A percentile compares a stretch with the other conserved stretches of the same genome.
phyloP scores from a whole-genome alignment of 1,140 invertebrate genomes.

The Nymphalis io region DNA sequence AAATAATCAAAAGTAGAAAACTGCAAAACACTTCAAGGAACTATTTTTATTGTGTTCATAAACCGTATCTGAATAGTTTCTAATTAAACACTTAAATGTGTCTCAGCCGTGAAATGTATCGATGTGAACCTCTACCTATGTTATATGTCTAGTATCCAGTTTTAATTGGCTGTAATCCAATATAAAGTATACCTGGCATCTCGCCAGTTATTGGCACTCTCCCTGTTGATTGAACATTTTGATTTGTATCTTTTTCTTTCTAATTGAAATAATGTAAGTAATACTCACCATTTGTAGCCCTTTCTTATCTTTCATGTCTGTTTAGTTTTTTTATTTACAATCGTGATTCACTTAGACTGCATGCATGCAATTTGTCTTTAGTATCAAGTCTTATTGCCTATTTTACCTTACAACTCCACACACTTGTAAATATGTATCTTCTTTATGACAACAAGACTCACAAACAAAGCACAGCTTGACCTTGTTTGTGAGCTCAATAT shows the following conservation, averaged over 20 bases:
- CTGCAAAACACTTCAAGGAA: conserved; percentile 2
- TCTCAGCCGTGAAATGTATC: conserved; percentile 61
- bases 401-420: neutral
- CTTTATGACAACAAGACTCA: neutral
- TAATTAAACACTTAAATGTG: conserved; percentile 63
- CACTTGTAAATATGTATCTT: conserved; percentile 6
- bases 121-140: conserved; percentile 52
- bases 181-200: conserved; percentile 74
- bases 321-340: conserved; percentile 10
- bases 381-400: neutral
- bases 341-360: conserved; percentile 5
- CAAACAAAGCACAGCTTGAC: conserved; percentile 3
- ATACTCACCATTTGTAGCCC: conserved; percentile 32
- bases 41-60: conserved; percentile 12
- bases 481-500: conserved; percentile 20
- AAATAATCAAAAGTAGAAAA: neutral
- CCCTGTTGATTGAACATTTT: conserved; percentile 73
- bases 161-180: conserved; percentile 80
- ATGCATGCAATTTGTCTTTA: neutral
- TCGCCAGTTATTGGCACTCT: conserved; percentile 69
- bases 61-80: conserved; percentile 35
- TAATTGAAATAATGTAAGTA: conserved; percentile 59
- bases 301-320: conserved; percentile 3
- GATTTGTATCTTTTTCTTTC: conserved; percentile 77
- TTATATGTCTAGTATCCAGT: conserved; percentile 39